Percentiles rank a stretch among this genome's conserved stretches.
Evolutionary conservation across 2,888 invertebrate genomes (phyloP).

Genomic region (Glyphotaelius pellucidus): DNA sequence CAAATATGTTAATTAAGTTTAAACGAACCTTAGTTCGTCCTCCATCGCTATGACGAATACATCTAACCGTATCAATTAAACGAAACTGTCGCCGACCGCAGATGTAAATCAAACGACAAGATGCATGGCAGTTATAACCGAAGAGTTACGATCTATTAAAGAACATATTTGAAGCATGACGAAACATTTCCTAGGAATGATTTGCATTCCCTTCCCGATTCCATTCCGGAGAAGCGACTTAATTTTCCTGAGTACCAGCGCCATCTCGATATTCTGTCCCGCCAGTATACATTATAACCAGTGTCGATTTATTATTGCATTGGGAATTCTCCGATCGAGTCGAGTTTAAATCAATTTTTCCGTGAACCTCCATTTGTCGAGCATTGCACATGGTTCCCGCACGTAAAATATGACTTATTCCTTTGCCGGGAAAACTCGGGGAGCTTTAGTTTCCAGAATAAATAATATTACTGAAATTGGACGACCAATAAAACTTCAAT

Average conservation of each 20-base stretch:
- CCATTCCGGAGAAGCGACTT: slow-evolving; percentile 8
- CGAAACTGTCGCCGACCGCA: slow-evolving; percentile 34
- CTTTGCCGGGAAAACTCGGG: not conserved
- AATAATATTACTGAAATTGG: not conserved
- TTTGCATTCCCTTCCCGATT: slow-evolving; percentile 27
- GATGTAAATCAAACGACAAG: slow-evolving; percentile 34
- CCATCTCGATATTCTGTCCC: slow-evolving; percentile 19
- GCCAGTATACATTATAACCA: slow-evolving; percentile 14
- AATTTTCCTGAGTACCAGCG: slow-evolving; percentile 14
- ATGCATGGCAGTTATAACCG: slow-evolving; percentile 27
- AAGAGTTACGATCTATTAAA: slow-evolving; percentile 32
- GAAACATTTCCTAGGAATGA: slow-evolving; percentile 5
- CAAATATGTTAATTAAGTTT: not conserved
- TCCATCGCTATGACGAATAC: not conserved
- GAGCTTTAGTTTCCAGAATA: slow-evolving; percentile 2
- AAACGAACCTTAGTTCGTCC: not conserved
- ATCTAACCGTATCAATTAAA: slow-evolving; percentile 5
- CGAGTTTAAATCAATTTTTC: slow-evolving; percentile 59
- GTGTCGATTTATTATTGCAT: slow-evolving; percentile 59
- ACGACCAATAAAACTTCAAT: not conserved
- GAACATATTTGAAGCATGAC: slow-evolving; percentile 8
- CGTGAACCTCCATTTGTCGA: slow-evolving; percentile 41
- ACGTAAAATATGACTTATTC: slow-evolving; percentile 37
- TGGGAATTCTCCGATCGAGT: slow-evolving; percentile 41
- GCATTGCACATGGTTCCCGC: slow-evolving; percentile 23